Percentiles rank a stretch among this genome's conserved stretches.
Evolutionary conservation across 2,888 invertebrate genomes (phyloP).

Genomic region (Hypselothyrea guttata): DNA sequence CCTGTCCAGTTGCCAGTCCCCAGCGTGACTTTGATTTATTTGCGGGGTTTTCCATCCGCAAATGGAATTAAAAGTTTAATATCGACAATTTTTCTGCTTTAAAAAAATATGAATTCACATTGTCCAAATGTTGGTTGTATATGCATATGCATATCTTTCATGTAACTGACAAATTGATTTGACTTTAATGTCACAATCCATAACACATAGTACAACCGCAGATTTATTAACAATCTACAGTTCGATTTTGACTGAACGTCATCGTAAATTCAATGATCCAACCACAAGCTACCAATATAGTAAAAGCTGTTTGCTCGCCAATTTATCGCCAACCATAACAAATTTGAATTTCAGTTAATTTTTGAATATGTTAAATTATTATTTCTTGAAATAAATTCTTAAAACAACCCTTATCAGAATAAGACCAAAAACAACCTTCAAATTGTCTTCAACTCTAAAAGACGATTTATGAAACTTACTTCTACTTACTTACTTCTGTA

Average conservation of each 20-base stretch:
- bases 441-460: too few species aligned
- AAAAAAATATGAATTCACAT: constrained; percentile 34
- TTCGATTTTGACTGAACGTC: constrained; percentile 45
- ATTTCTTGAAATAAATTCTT: too few species aligned
- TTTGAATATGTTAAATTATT: too few species aligned
- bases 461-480: too few species aligned
- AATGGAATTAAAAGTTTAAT: constrained; percentile 75
- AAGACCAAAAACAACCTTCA: too few species aligned
- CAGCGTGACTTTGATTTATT: constrained; percentile 72
- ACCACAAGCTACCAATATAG: constrained; percentile 31
- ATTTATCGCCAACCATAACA: too few species aligned
- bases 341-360: too few species aligned
- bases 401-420: too few species aligned
- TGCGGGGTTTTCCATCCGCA: constrained; percentile 56
- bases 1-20: constrained; percentile 13
- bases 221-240: constrained; percentile 51
- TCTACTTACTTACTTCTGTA: too few species aligned
- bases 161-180: constrained; percentile 74
- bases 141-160: constrained; percentile 32
- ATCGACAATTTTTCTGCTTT: constrained; percentile 34
- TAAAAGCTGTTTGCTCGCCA: too few species aligned
- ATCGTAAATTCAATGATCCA: constrained; percentile 48
- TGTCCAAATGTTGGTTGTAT: constrained; percentile 8
- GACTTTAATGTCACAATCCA: constrained; percentile 53
- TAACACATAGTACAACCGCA: constrained; percentile 31